These are phyloP conservation scores for Mythimna ferrago DNA, from an alignment of 2,888 invertebrate genomes.

Conservation along the genomic window DNA sequence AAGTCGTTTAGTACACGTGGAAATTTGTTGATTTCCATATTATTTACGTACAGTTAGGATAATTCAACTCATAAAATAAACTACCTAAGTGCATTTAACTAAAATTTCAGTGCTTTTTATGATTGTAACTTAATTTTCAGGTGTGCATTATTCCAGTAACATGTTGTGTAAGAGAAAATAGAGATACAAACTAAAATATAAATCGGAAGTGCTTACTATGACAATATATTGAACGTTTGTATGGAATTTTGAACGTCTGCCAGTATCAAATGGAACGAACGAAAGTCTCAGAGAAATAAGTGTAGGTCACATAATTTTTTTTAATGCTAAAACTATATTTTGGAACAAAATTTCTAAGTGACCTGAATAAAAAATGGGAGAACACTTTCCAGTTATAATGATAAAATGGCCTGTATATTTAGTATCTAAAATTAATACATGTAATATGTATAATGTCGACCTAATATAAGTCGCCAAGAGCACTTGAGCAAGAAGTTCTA, in stretches of 20 bases:
- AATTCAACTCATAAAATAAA: too few relatives aligned
- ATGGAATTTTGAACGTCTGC: conserved; percentile 64
- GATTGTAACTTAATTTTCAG: too few relatives aligned
- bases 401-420: background rate
- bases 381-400: conserved; percentile 23
- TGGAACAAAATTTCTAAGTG: conserved; percentile 55
- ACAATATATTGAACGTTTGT: conserved; percentile 42
- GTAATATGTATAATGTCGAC: background rate
- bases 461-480: conserved; percentile 6
- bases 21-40: too few relatives aligned
- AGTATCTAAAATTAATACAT: background rate
- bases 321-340: conserved; percentile 20
- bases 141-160: too few relatives aligned
- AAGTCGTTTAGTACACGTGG: too few relatives aligned
- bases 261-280: conserved; percentile 56
- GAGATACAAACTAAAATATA: conserved; percentile 30
- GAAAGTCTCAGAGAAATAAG: conserved; percentile 24
- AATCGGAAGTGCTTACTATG: conserved; percentile 48
- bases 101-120: too few relatives aligned
- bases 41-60: too few relatives aligned
- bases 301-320: too few relatives aligned
- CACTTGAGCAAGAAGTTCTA: too few relatives aligned
- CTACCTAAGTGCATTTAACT: too few relatives aligned
- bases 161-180: conserved; percentile 3
- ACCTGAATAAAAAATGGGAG: conserved; percentile 48